Percentiles rank a stretch among this genome's conserved stretches.
Conservation (phyloP, 2,888 invertebrate genomes). For the Acanthosepion esculentum region DNA sequence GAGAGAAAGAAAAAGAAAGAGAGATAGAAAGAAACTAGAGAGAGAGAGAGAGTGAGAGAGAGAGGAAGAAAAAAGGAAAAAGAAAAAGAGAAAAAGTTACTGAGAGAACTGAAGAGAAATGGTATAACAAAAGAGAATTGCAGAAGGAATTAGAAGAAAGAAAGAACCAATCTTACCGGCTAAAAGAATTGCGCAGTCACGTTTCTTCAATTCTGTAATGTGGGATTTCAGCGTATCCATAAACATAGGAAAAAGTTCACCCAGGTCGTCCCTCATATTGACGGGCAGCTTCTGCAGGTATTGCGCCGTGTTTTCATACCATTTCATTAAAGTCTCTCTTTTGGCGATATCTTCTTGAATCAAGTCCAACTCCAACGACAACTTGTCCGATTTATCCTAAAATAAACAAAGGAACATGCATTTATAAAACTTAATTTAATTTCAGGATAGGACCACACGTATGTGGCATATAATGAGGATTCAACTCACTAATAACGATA, state of each 20-base stretch:
- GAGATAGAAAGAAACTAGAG: not conserved
- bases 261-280: not conserved
- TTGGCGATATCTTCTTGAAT: slow-evolving; percentile 10
- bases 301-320: not conserved
- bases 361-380: not conserved
- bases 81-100: not conserved
- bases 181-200: slow-evolving; percentile 25
- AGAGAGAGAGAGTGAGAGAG: not conserved
- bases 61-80: not conserved
- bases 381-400: not conserved
- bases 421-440: too few species aligned
- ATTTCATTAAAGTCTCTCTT: slow-evolving; percentile 24
- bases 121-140: not conserved
- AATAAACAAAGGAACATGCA: not conserved
- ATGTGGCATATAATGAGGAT: too few species aligned
- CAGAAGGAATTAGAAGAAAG: not conserved
- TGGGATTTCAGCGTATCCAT: not conserved
- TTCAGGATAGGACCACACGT: too few species aligned
- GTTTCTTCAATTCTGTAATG: not conserved
- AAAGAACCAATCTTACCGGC: slow-evolving; percentile 1
- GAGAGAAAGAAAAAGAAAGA: not conserved
- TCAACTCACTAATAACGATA: too few species aligned
- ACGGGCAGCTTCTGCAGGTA: not conserved
- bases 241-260: slow-evolving; percentile 43
- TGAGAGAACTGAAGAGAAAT: not conserved